Evolutionary conservation across 2,888 invertebrate species (phyloP).

Genomic region (Acrobasis repandana): DNA sequence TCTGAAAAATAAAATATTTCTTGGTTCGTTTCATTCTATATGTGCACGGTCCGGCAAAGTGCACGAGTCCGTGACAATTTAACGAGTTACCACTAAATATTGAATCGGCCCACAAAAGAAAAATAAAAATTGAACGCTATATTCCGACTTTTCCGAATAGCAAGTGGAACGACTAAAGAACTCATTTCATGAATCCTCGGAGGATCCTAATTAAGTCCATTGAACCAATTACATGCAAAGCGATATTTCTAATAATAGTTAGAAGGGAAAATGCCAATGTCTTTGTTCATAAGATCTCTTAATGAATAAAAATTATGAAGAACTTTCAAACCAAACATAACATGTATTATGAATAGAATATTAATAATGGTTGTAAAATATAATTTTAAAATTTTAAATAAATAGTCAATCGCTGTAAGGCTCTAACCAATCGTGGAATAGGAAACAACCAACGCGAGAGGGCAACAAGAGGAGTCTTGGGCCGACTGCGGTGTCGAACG

Average conservation of each 20-base stretch:
- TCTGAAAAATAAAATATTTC: conserved; percentile 34
- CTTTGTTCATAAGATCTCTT: no score
- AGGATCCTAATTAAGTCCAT: no score
- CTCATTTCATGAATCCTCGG: no score
- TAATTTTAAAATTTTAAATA: not conserved
- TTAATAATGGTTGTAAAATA: no score
- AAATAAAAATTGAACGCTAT: conserved; percentile 15
- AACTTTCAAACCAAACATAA: no score
- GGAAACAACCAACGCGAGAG: conserved; percentile 43
- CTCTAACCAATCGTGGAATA: conserved; percentile 5
- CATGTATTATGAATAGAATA: no score
- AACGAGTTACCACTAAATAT: conserved; percentile 51
- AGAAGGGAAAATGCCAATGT: no score
- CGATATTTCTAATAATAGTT: no score
- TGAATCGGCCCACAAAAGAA: conserved; percentile 31
- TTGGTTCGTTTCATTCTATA: conserved; percentile 40
- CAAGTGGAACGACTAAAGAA: not conserved
- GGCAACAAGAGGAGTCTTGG: no score
- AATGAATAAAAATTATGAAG: no score
- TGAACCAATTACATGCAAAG: no score
- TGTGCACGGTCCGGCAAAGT: conserved; percentile 50
- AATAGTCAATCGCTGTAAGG: not conserved
- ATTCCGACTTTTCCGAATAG: not conserved
- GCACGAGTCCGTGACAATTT: conserved; percentile 60
- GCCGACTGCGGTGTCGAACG: no score